Conservation (phyloP, 2,797 vertebrate species). For the Anguilla pacifica region DNA sequence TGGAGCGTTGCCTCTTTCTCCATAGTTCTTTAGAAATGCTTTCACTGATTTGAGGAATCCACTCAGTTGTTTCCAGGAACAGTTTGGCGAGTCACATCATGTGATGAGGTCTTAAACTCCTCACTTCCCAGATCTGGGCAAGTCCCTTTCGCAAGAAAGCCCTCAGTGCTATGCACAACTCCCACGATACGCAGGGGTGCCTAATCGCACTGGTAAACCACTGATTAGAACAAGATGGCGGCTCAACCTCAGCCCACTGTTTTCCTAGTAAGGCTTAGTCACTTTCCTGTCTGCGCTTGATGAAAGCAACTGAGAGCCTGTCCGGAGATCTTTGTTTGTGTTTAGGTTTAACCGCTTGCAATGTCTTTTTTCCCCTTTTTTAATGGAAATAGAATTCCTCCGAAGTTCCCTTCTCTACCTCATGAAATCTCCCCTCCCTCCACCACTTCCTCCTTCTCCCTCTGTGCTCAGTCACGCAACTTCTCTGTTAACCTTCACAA, state of each 20-base stretch:
- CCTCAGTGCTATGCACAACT: background rate
- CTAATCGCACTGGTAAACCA: background rate
- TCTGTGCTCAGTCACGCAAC: background rate
- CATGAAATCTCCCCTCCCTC: background rate
- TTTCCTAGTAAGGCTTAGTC: constrained; percentile 5
- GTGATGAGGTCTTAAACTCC: constrained; percentile 10
- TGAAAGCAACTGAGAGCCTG: background rate
- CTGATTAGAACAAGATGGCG: background rate
- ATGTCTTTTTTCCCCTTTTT: background rate
- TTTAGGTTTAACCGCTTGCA: background rate
- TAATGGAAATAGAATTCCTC: background rate
- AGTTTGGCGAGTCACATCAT: background rate
- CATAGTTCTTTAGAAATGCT: background rate
- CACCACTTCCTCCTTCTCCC: background rate
- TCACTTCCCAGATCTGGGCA: constrained; percentile 20
- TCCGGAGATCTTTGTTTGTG: background rate
- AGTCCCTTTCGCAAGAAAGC: constrained; percentile 15
- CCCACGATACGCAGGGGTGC: background rate
- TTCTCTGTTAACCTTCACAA: background rate
- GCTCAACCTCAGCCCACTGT: background rate
- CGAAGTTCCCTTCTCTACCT: background rate
- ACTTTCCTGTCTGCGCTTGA: constrained; percentile 10
- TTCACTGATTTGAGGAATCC: constrained; percentile 6
- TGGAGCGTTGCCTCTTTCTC: background rate
- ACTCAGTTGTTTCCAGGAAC: constrained; percentile 15